Conservation (phyloP, 2,888 invertebrate species). For the Eurytoma californica region DNA sequence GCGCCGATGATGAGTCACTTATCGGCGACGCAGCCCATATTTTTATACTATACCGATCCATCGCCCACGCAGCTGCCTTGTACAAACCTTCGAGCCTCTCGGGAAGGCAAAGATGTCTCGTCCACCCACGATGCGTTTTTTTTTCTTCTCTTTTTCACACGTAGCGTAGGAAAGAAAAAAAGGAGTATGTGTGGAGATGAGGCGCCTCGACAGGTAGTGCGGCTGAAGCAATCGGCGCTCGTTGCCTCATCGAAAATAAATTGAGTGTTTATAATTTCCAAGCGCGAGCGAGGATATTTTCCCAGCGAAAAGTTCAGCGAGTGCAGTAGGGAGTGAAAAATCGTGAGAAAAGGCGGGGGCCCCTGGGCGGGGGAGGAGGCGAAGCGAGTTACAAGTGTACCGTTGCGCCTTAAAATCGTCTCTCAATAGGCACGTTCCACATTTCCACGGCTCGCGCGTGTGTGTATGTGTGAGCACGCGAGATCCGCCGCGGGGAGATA, state of each 20-base stretch:
- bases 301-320: neutral
- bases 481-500: too few species aligned
- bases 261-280: neutral
- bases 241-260: neutral
- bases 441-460: neutral
- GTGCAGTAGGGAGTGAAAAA: neutral
- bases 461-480: too few species aligned
- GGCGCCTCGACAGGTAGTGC: neutral
- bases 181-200: neutral
- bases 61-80: neutral
- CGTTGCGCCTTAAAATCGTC: neutral
- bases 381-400: neutral
- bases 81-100: neutral
- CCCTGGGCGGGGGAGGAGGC: neutral
- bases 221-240: neutral
- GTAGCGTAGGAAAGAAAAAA: neutral
- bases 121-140: neutral
- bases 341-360: neutral
- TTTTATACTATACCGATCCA: neutral
- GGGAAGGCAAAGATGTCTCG: neutral
- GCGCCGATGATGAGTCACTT: neutral
- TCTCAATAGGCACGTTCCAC: conserved; percentile 1
- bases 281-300: neutral
- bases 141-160: neutral
- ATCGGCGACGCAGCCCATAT: too few species aligned